Evolutionary conservation across 2,888 invertebrate species (phyloP).

Genomic region (Operophtera brumata): DNA sequence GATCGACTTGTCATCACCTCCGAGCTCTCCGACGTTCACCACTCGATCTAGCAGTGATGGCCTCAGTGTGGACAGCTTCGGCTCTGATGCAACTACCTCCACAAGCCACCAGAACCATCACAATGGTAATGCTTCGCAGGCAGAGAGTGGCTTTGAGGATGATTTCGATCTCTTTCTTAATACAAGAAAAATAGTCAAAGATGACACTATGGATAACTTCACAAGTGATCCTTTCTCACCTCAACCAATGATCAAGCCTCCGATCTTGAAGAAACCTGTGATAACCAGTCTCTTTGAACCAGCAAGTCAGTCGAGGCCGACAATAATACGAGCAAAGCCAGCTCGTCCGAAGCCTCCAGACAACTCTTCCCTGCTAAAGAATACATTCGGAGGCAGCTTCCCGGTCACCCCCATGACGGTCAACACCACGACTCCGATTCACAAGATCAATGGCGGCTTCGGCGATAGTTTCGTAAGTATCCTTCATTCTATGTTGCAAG

Average conservation of each 20-base stretch:
- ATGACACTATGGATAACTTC: slow-evolving; percentile 78
- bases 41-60: slow-evolving; percentile 88
- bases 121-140: slow-evolving; percentile 85
- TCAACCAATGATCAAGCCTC: slow-evolving; percentile 54
- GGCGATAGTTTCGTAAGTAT: slow-evolving; percentile 67
- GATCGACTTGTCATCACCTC: slow-evolving; percentile 86
- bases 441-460: slow-evolving; percentile 63
- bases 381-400: slow-evolving; percentile 58
- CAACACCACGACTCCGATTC: slow-evolving; percentile 69
- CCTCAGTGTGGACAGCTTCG: slow-evolving; percentile 87
- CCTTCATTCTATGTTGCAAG: slow-evolving; percentile 16
- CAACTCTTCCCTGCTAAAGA: slow-evolving; percentile 66
- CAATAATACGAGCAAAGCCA: slow-evolving; percentile 87
- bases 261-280: slow-evolving; percentile 73
- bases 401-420: slow-evolving; percentile 63
- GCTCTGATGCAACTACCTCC: slow-evolving; percentile 84
- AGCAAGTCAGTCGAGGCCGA: slow-evolving; percentile 81
- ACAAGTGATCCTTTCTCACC: slow-evolving; percentile 81
- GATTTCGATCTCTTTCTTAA: slow-evolving; percentile 86
- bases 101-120: slow-evolving; percentile 76
- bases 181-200: slow-evolving; percentile 62
- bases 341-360: slow-evolving; percentile 80
- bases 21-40: slow-evolving; percentile 87
- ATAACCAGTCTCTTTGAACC: slow-evolving; percentile 84
- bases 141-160: slow-evolving; percentile 91